A percentile compares a stretch with the other conserved stretches of the same genome.
These are phyloP conservation scores for Cottoperca gobio DNA, from an alignment of 2,797 vertebrate genomes.

Conservation along the genomic window DNA sequence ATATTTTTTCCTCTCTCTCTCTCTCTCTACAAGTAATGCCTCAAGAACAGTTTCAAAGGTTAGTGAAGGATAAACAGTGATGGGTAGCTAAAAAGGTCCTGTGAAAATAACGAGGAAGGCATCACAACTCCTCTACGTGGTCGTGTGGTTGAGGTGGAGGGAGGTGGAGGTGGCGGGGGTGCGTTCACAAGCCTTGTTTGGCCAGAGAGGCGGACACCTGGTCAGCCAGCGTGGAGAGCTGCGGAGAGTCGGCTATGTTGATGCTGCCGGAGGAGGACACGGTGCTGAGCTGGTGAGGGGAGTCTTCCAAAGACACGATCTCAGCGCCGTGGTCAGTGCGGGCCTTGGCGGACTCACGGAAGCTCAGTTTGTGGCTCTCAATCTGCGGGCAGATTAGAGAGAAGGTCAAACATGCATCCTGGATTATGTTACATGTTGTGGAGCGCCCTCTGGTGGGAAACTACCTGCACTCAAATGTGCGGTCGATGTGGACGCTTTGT, in stretches of 20 bases:
- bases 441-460: conserved; percentile 31
- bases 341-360: conserved; percentile 96
- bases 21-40: conserved; percentile 45
- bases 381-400: conserved; percentile 82
- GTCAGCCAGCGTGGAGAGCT: conserved; percentile 96
- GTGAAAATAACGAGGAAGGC: conserved; percentile 86
- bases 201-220: conserved; percentile 98
- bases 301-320: conserved; percentile 95
- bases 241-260: conserved; percentile 96
- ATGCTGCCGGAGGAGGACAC: conserved; percentile 97
- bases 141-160: conserved; percentile 42
- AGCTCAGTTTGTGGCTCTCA: conserved; percentile 95
- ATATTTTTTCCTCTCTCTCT: conserved; percentile 18
- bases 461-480: neutral
- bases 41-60: conserved; percentile 56
- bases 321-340: conserved; percentile 99
- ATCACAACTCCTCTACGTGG: conserved; percentile 80
- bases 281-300: conserved; percentile 95
- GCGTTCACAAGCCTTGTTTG: conserved; percentile 97
- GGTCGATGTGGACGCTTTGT: no score
- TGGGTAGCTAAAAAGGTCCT: conserved; percentile 81
- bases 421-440: fast-evolving
- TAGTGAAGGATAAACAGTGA: conserved; percentile 71
- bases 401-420: neutral
- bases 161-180: neutral